These are phyloP conservation scores for Anisognathus igniventris DNA, from an alignment of 2,797 vertebrate species.

Conservation along the genomic window DNA sequence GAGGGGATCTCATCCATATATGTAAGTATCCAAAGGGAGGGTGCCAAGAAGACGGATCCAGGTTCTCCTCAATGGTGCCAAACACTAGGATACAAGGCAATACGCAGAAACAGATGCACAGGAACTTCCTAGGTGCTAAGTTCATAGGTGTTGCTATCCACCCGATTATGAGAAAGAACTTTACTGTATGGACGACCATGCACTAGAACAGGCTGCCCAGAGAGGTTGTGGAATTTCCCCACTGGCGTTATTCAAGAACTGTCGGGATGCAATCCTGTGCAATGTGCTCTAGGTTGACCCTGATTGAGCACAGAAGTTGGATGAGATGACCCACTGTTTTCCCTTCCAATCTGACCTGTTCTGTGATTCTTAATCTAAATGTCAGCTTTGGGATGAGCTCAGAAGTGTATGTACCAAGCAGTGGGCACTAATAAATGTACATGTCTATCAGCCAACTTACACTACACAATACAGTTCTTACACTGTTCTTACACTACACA, in stretches of 20 bases:
- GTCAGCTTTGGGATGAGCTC: neutral
- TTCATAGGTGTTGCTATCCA: no score
- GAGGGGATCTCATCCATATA: neutral
- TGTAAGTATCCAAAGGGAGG: neutral
- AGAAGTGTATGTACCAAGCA: neutral
- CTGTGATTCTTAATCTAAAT: neutral
- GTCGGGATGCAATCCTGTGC: neutral
- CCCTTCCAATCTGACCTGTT: neutral
- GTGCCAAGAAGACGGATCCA: neutral
- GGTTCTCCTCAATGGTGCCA: neutral
- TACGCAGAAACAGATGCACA: neutral
- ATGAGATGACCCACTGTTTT: neutral
- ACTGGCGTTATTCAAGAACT: neutral
- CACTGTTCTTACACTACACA: neutral
- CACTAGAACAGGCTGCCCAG: neutral
- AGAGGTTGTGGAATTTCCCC: neutral
- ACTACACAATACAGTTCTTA: neutral
- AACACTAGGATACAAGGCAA: neutral
- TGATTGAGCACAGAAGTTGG: neutral
- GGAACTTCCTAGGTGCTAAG: neutral
- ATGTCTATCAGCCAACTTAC: neutral
- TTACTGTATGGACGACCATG: neutral
- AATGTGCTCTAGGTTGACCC: neutral
- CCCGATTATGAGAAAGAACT: neutral
- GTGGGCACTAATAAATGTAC: neutral